phyloP scores from a whole-genome alignment of 2,113 vertebrate genomes.

The Panthera leo region DNA sequence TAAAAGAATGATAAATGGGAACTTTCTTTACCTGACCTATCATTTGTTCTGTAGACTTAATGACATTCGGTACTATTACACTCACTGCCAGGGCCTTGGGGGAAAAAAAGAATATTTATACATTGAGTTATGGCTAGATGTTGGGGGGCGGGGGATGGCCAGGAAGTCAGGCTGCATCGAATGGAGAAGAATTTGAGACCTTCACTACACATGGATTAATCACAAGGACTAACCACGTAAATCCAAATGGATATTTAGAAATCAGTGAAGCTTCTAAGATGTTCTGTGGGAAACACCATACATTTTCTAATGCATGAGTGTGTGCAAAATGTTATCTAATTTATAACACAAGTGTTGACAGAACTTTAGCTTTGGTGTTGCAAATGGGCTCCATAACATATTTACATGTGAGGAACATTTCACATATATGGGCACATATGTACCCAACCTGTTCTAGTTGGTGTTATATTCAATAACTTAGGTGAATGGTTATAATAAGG shows the following conservation, averaged over 20 bases:
- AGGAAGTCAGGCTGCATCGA: constrained; percentile 11
- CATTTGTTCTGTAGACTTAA: constrained; percentile 69
- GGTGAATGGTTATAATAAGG: constrained; percentile 51
- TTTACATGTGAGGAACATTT: constrained; percentile 72
- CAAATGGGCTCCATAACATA: constrained; percentile 56
- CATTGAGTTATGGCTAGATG: constrained; percentile 41
- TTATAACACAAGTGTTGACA: constrained; percentile 72
- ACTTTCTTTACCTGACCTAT: constrained; percentile 36
- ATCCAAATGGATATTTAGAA: constrained; percentile 80
- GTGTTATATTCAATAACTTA: constrained; percentile 64
- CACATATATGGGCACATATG: constrained; percentile 64
- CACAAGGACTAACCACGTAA: constrained; percentile 75
- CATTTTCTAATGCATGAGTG: constrained; percentile 73
- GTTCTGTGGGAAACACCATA: constrained; percentile 71
- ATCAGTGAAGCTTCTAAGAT: constrained; percentile 77
- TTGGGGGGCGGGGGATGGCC: background rate
- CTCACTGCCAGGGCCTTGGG: background rate
- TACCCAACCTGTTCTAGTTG: constrained; percentile 48
- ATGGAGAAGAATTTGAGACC: constrained; percentile 74
- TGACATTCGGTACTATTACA: background rate
- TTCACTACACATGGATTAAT: constrained; percentile 60
- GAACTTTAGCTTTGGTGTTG: constrained; percentile 65
- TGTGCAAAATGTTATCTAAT: constrained; percentile 80
- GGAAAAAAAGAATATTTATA: background rate
- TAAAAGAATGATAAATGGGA: constrained; percentile 53